Conservation (phyloP, 2,113 vertebrate genomes). For the Melanocharis versteri region DNA sequence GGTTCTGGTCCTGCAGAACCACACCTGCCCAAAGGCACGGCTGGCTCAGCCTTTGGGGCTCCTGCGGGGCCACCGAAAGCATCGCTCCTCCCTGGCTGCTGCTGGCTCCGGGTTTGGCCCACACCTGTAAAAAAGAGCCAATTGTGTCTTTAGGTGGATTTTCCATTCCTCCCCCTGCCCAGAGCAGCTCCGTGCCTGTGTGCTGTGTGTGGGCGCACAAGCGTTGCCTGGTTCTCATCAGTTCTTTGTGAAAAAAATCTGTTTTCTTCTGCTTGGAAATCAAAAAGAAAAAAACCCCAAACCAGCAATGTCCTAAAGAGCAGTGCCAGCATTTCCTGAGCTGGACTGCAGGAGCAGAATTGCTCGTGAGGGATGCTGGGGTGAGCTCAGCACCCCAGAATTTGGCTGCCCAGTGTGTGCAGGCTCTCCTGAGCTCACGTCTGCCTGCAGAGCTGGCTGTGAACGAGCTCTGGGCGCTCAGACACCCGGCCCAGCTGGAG, state of each 20-base stretch:
- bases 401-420: not conserved
- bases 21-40: not conserved
- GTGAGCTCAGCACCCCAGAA: not conserved
- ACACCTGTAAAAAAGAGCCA: not conserved
- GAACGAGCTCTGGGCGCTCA: not conserved
- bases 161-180: not conserved
- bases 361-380: accelerated
- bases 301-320: not conserved
- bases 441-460: not conserved
- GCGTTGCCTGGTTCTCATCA: not conserved
- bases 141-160: accelerated
- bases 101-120: not conserved
- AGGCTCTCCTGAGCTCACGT: not conserved
- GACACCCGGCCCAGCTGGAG: not conserved
- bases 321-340: not conserved
- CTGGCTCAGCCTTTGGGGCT: accelerated
- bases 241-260: not conserved
- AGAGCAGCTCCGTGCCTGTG: not conserved
- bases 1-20: not conserved
- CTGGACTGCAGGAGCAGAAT: not conserved
- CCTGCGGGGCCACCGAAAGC: not conserved
- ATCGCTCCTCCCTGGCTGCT: accelerated
- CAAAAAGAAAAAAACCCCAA: accelerated
- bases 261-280: not conserved
- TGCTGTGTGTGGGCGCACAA: not conserved